Evolutionary conservation across 2,888 invertebrate genomes (phyloP).

Genomic region (Bruchidius siliquastri): DNA sequence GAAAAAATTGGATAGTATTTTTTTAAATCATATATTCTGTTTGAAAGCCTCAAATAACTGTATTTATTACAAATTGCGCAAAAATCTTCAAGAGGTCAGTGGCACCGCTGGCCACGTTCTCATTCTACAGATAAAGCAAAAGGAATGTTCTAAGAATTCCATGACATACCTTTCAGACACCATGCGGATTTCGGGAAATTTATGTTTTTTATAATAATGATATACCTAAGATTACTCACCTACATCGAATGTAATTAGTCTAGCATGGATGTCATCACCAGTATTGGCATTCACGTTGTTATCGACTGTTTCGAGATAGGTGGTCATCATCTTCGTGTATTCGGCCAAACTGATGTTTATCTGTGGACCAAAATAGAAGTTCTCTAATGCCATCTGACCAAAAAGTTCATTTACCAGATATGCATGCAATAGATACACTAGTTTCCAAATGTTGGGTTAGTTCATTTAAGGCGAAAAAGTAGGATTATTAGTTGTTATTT

Average conservation of each 20-base stretch:
- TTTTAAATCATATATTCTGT: no score
- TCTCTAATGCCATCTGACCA: neutral
- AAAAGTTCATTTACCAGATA: no score
- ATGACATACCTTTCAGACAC: neutral
- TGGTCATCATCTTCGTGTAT: slow-evolving; percentile 57
- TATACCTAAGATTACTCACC: slow-evolving; percentile 27
- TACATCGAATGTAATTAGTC: slow-evolving; percentile 39
- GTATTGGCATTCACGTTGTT: slow-evolving; percentile 20
- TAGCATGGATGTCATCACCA: slow-evolving; percentile 32
- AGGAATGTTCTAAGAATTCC: neutral
- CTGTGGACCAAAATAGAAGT: slow-evolving; percentile 43
- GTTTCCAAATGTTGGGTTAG: no score
- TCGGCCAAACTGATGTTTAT: slow-evolving; percentile 63
- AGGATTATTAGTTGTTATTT: no score
- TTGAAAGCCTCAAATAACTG: no score
- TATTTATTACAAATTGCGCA: no score
- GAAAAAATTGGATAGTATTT: no score
- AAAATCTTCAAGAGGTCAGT: no score
- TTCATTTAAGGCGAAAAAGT: no score
- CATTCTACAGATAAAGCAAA: neutral
- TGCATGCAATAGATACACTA: no score
- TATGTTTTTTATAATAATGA: neutral
- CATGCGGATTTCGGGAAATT: neutral
- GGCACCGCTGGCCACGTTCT: no score
- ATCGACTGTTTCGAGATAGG: slow-evolving; percentile 51